Conservation (phyloP, 2,888 invertebrate genomes). For the Penaeus monodon region DNA sequence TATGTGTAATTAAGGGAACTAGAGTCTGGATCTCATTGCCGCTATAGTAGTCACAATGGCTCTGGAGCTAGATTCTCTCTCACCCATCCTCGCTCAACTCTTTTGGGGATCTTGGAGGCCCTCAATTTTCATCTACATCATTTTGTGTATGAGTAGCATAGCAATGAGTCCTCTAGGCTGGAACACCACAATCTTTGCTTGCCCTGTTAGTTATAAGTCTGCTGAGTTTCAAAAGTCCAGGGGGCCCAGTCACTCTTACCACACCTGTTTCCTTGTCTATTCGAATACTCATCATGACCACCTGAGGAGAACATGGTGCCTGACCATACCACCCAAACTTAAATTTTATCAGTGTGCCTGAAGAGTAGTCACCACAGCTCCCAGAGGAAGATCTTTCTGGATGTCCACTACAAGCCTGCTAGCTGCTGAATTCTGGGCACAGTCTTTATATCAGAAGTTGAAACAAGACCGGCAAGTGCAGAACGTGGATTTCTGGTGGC, state of each 20-base stretch:
- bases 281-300: slow-evolving; percentile 77
- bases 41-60: slow-evolving; percentile 82
- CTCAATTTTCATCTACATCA: slow-evolving; percentile 93
- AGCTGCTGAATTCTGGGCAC: slow-evolving; percentile 81
- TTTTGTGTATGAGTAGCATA: slow-evolving; percentile 78
- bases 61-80: slow-evolving; percentile 83
- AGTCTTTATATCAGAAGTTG: slow-evolving; percentile 93
- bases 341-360: slow-evolving; percentile 88
- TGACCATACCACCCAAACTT: slow-evolving; percentile 76
- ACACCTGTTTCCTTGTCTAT: slow-evolving; percentile 90
- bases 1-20: slow-evolving; percentile 88
- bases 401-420: slow-evolving; percentile 76
- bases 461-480: slow-evolving; percentile 84
- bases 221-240: slow-evolving; percentile 91
- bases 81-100: slow-evolving; percentile 81
- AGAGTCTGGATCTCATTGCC: slow-evolving; percentile 84
- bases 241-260: slow-evolving; percentile 80
- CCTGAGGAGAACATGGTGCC: slow-evolving; percentile 71
- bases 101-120: slow-evolving; percentile 70
- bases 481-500: slow-evolving; percentile 80
- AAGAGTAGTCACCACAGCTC: slow-evolving; percentile 87
- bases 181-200: slow-evolving; percentile 88
- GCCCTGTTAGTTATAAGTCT: slow-evolving; percentile 89
- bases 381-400: slow-evolving; percentile 90
- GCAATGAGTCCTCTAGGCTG: slow-evolving; percentile 85